These are phyloP conservation scores for Zosterops lateralis DNA, from an alignment of 2,113 vertebrate genomes.

Conservation along the genomic window DNA sequence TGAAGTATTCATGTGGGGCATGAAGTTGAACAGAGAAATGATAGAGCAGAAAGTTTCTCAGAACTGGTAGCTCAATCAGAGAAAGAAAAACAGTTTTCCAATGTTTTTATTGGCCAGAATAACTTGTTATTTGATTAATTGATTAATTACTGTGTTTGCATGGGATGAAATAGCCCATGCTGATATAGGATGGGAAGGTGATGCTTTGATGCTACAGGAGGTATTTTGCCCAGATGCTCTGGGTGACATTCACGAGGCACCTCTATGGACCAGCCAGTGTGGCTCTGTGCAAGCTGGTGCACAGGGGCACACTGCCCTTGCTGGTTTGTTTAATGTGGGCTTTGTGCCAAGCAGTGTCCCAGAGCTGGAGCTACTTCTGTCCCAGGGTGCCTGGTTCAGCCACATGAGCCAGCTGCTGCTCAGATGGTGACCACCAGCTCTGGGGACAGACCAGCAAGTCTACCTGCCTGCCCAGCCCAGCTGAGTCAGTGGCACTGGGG, in stretches of 20 bases:
- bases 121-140: background rate
- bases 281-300: background rate
- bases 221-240: background rate
- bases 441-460: background rate
- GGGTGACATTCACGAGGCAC: background rate
- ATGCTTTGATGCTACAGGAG: background rate
- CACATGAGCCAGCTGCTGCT: accelerated
- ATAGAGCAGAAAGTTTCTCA: background rate
- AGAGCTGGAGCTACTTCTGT: background rate
- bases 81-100: background rate
- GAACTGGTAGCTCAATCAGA: background rate
- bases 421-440: background rate
- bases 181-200: background rate
- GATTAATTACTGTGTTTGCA: background rate
- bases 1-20: background rate
- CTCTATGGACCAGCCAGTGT: accelerated
- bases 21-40: background rate
- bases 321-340: background rate
- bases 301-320: background rate
- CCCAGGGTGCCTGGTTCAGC: background rate
- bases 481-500: accelerated
- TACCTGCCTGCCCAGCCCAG: background rate
- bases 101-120: background rate
- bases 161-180: background rate
- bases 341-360: background rate